Evolutionary conservation across 1,140 invertebrate genomes (phyloP).

Genomic region (Laodelphax striatellus): DNA sequence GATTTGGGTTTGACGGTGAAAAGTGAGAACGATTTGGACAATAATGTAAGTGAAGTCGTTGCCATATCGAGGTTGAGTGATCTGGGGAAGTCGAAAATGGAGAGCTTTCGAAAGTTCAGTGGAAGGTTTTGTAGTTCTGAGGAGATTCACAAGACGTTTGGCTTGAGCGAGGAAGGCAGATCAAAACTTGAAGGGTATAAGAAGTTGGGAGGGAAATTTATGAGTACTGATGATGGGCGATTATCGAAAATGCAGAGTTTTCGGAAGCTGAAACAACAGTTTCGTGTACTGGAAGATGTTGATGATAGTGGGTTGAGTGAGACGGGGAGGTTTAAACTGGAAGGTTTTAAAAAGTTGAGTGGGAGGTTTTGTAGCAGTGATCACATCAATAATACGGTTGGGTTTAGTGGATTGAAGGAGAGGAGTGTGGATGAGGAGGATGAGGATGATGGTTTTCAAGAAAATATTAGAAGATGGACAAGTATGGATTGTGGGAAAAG

Average conservation of each 20-base stretch:
- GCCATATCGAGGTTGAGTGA: background rate
- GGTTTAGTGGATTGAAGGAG: constrained; percentile 2
- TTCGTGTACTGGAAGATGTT: no score
- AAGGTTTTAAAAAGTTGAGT: constrained; percentile 5
- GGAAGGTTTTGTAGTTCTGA: constrained; percentile 19
- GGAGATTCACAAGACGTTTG: constrained; percentile 17
- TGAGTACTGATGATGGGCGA: background rate
- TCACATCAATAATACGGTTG: constrained; percentile 14
- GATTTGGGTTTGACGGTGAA: background rate
- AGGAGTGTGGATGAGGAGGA: no score
- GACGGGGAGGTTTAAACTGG: background rate
- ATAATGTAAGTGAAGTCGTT: background rate
- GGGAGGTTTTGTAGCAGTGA: constrained; percentile 20
- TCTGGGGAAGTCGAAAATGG: background rate
- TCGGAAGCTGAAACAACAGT: no score
- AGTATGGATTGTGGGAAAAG: constrained; percentile 16
- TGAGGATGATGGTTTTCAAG: no score
- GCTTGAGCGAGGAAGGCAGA: constrained; percentile 1
- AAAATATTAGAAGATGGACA: constrained; percentile 17
- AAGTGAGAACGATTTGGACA: background rate
- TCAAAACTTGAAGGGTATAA: no score
- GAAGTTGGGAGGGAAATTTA: background rate
- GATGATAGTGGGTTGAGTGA: background rate
- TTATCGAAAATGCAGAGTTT: no score
- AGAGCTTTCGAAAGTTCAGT: constrained; percentile 2